Base-by-base conservation (phyloP, 2,888 invertebrate species). In the Cosmia pyralina region DNA sequence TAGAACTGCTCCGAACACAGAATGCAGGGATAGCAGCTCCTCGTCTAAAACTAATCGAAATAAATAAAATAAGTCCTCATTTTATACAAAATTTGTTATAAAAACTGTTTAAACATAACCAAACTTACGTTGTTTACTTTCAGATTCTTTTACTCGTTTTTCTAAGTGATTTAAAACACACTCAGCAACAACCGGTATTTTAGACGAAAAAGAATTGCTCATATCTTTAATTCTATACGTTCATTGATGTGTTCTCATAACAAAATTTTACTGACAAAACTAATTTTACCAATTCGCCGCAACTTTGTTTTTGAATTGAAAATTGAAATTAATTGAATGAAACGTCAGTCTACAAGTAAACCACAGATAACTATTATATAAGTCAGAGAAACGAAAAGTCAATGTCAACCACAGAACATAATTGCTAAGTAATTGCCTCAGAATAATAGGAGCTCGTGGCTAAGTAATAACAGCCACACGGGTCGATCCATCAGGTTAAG, bases 1-100 rank as follows among this genome's bases (percentile, higher is more conserved):
- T 38, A 98, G 92, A 13, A 96, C 93, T 44, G 90, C 89, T 0
- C 97, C 97, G 85, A 97, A 97, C 19, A 97, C 88, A 3, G 97
- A 96, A 87, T 97, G 93, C 5, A 98, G 90, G 57, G 94, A 94
- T 38, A 97, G 85, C 38, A 97, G 89, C 52, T 96, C 95, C 64
- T 96, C 95, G 84, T 96, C 96, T 89, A 96, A 92, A 94, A 97
- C 97, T 97, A 84, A 69, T 75, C 48, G 22, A 52, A 63, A n/a
- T 13, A 34, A 58, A 38, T 19, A 15, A 13, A 63, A 7, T 15
- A 55, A n/a, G 4, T 66, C 10, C 17, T 0, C 11, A 28, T 17
- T n/a, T 5, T 0, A 4, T 8, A 22, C 1, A 28, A 52, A 3
- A 13, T 52, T 48, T n/a, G 0, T 6, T 13, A 13, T 8, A 15